Conservation (phyloP, 2,113 vertebrate genomes). For the Promerops cafer region DNA sequence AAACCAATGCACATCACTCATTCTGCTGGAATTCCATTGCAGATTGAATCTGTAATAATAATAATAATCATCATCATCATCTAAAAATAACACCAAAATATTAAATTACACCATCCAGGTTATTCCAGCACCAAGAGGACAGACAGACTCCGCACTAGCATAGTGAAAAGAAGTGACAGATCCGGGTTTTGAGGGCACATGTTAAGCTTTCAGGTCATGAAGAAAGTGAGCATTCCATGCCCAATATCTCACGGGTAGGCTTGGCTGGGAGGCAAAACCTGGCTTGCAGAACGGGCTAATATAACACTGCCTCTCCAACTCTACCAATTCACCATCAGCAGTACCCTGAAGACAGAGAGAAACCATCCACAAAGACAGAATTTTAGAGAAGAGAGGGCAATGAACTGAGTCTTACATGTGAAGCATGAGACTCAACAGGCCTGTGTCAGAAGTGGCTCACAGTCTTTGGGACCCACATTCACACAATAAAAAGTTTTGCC, state of each 20-base stretch:
- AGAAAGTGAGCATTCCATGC: not conserved
- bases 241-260: not conserved
- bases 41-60: not conserved
- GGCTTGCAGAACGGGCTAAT: not conserved
- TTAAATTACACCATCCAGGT: not conserved
- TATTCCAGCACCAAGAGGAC: not conserved
- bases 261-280: not conserved
- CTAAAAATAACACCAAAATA: not conserved
- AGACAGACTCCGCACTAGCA: not conserved
- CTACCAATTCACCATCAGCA: not conserved
- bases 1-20: not conserved
- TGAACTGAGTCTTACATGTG: accelerated
- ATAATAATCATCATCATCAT: not conserved
- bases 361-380: not conserved
- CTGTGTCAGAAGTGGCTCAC: not conserved
- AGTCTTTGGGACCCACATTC: not conserved
- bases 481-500: not conserved
- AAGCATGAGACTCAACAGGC: not conserved
- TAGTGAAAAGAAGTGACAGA: accelerated
- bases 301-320: not conserved
- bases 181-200: not conserved
- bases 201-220: not conserved
- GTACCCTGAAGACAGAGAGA: not conserved
- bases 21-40: not conserved
- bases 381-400: not conserved